Base-by-base conservation (phyloP, 2,797 vertebrate genomes). In the Darevskia nairensis region DNA sequence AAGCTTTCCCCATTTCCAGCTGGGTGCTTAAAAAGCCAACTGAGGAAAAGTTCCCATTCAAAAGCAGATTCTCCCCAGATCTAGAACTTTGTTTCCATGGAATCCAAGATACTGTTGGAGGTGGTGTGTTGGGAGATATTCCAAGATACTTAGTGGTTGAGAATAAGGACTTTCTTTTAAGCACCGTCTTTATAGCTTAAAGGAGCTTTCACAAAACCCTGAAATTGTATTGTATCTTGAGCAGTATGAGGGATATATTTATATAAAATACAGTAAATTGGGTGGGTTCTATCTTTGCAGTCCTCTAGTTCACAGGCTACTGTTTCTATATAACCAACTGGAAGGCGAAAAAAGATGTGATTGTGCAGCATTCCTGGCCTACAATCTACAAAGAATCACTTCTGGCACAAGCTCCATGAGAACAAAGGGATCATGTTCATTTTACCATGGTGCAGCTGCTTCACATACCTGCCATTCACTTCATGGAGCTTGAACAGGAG, bases 401-500 rank as follows among this genome's bases (percentile, higher is more conserved):
- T 64, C 71, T 23, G 25, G 27, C 41, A 55, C 27, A 86, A 76
- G 78, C 32, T 76, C 84, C 46, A 75, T 41, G 19, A 41, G 75
- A 68, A 3, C 25, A 68, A 39, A 61, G 32, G 2, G 41, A 46
- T 1, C 1, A 3, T 77, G 29, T 29, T 29, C 23, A 46, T 39
- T 85, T 85, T 7, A 50, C 32, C 13, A n/a, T 15, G 9, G 8
- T 80, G 35, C 27, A 80, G 55, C 29, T 44, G 19, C 1, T 21
- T 23, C 27, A 41, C 6, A 39, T 32, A 55, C 25, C 69, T 69
- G 68, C 35, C 64, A 68, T 76, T 32, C 21, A 55, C 46, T 76
- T 81, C 44, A 19, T 76, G 72, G 39, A 76, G 59, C 19, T n/a
- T 82, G 71, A 85, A 85, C n/a, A 81, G 88, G 44, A 55, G 23